phyloP scores from a whole-genome alignment of 2,113 vertebrate genomes.

The Fukomys damarensis region DNA sequence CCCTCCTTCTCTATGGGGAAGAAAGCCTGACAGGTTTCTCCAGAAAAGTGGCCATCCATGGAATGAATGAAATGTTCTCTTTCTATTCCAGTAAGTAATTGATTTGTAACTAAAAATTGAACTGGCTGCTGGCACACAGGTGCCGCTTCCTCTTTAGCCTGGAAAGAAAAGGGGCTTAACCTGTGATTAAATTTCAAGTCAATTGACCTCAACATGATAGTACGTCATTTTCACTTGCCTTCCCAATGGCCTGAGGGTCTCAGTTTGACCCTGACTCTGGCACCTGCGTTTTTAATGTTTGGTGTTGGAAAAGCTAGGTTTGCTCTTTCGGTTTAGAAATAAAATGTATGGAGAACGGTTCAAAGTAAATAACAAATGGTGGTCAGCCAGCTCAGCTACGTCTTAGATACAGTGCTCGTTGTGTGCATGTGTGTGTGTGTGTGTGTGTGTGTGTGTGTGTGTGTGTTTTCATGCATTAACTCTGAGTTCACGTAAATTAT shows the following conservation, averaged over 20 bases:
- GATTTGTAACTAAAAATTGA: conserved; percentile 74
- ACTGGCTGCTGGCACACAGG: conserved; percentile 76
- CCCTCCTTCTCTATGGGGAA: conserved; percentile 73
- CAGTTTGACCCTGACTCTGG: conserved; percentile 71
- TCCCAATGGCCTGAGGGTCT: conserved; percentile 54
- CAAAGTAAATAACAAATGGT: conserved; percentile 73
- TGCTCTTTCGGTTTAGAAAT: conserved; percentile 83
- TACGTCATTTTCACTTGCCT: conserved; percentile 70
- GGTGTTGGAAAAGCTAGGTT: conserved; percentile 62
- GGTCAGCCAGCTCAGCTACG: conserved; percentile 67
- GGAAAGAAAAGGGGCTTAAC: conserved; percentile 73
- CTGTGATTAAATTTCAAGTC: conserved; percentile 80
- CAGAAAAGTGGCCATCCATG: conserved; percentile 75
- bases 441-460: neutral
- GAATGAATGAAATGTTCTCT: conserved; percentile 78
- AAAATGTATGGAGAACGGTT: conserved; percentile 77
- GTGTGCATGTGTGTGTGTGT: neutral
- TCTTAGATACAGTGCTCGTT: conserved; percentile 66
- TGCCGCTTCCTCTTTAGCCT: conserved; percentile 77
- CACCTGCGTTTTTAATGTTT: conserved; percentile 77
- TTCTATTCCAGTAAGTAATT: conserved; percentile 78
- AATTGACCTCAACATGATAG: conserved; percentile 64
- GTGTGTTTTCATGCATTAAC: conserved; percentile 29
- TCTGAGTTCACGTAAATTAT: conserved; percentile 57
- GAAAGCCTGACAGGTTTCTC: conserved; percentile 80